These are phyloP conservation scores for Sakesphorus luctuosus DNA, from an alignment of 2,113 vertebrate genomes.

Conservation along the genomic window DNA sequence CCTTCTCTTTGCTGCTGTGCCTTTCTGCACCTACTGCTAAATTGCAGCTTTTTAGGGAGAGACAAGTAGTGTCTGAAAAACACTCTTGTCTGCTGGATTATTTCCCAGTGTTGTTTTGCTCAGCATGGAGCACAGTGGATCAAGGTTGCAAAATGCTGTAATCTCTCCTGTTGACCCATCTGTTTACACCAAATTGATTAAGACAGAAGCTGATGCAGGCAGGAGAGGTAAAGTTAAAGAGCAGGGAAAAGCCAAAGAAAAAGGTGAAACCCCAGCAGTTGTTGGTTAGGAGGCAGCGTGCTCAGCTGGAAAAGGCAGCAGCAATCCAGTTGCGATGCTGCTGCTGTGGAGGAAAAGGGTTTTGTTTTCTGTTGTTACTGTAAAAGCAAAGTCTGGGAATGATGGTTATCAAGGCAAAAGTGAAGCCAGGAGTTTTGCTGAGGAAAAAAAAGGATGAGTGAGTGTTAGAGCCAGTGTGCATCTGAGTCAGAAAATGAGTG, in stretches of 20 bases:
- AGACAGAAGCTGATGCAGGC: neutral
- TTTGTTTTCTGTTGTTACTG: neutral
- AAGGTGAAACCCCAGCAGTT: neutral
- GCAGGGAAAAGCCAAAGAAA: neutral
- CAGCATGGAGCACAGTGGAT: neutral
- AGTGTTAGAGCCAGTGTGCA: neutral
- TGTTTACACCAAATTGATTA: neutral
- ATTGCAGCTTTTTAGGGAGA: neutral
- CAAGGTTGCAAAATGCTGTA: neutral
- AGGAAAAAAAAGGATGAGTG: neutral
- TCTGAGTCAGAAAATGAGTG: neutral
- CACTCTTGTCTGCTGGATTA: neutral
- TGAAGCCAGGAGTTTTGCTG: neutral
- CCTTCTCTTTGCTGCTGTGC: neutral
- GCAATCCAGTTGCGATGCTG: neutral
- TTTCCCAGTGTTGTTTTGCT: constrained; percentile 14
- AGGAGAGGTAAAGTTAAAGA: neutral
- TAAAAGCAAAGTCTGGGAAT: neutral
- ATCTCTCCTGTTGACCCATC: neutral
- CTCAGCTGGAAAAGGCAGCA: neutral
- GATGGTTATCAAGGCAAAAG: neutral
- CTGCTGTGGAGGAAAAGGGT: neutral
- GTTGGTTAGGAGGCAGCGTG: fast-evolving
- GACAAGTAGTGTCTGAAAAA: neutral
- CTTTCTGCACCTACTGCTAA: neutral